These are phyloP conservation scores for Drosophila crucigera DNA, from an alignment of 2,888 invertebrate genomes.

Conservation along the genomic window DNA sequence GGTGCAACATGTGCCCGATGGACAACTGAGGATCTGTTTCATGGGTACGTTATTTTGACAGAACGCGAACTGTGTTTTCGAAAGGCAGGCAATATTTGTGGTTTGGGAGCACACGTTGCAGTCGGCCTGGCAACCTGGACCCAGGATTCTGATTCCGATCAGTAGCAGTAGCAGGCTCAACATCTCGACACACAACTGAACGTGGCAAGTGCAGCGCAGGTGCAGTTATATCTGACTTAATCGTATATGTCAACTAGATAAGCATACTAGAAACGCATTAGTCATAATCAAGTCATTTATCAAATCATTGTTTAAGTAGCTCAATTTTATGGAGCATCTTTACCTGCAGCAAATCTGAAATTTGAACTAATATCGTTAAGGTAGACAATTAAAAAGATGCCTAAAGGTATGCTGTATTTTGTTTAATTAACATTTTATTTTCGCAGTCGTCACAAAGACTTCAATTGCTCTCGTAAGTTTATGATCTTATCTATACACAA, in stretches of 20 bases:
- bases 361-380: not conserved
- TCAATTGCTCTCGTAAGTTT: not conserved
- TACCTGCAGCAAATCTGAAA: not conserved
- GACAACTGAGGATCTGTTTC: constrained; percentile 44
- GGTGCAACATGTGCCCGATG: constrained; percentile 45
- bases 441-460: constrained; percentile 2
- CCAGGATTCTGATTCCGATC: constrained; percentile 33
- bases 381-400: not conserved
- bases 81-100: constrained; percentile 45
- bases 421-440: too few species aligned
- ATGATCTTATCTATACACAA: not conserved
- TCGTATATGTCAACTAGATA: constrained; percentile 36
- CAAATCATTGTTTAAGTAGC: not conserved
- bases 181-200: constrained; percentile 49
- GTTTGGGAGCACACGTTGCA: constrained; percentile 47
- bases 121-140: constrained; percentile 23
- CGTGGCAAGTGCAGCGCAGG: not conserved
- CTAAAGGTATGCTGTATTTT: constrained; percentile 8
- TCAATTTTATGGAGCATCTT: not conserved
- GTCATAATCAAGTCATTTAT: constrained; percentile 4
- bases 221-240: constrained; percentile 20
- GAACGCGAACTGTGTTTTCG: constrained; percentile 47
- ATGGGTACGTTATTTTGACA: constrained; percentile 27
- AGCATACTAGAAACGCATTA: not conserved
- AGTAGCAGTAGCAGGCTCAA: constrained; percentile 33